Conservation (phyloP, 2,797 vertebrate genomes). For the Gymnoscopelus microlampas region DNA sequence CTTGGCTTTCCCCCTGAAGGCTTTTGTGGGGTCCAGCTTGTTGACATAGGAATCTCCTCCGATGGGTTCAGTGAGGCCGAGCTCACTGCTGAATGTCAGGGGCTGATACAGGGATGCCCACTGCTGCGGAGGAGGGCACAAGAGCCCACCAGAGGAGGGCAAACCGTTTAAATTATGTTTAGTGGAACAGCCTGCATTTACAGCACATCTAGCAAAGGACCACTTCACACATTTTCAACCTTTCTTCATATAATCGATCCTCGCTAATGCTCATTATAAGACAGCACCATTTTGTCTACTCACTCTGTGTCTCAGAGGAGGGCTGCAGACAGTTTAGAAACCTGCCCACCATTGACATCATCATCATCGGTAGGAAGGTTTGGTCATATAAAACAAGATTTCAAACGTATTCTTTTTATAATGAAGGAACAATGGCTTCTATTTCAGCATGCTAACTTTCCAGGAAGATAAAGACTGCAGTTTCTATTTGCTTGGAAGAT, state of each 20-base stretch:
- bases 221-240: background rate
- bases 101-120: slow-evolving; percentile 97
- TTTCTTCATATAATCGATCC: background rate
- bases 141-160: background rate
- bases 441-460: too few relatives aligned
- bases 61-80: slow-evolving; percentile 74
- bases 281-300: background rate
- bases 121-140: slow-evolving; percentile 81
- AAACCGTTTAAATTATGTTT: background rate
- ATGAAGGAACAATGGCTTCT: too few relatives aligned
- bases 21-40: slow-evolving; percentile 91
- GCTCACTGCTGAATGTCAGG: slow-evolving; percentile 82
- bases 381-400: too few relatives aligned
- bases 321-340: too few relatives aligned
- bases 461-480: too few relatives aligned
- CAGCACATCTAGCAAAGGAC: too few relatives aligned
- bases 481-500: too few relatives aligned
- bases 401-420: too few relatives aligned
- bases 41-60: slow-evolving; percentile 85
- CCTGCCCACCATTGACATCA: too few relatives aligned
- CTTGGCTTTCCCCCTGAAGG: slow-evolving; percentile 91
- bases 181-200: background rate
- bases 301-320: too few relatives aligned
- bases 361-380: too few relatives aligned
- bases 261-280: background rate